Conservation (phyloP, 2,888 invertebrate species). For the Drosophila birchii region DNA sequence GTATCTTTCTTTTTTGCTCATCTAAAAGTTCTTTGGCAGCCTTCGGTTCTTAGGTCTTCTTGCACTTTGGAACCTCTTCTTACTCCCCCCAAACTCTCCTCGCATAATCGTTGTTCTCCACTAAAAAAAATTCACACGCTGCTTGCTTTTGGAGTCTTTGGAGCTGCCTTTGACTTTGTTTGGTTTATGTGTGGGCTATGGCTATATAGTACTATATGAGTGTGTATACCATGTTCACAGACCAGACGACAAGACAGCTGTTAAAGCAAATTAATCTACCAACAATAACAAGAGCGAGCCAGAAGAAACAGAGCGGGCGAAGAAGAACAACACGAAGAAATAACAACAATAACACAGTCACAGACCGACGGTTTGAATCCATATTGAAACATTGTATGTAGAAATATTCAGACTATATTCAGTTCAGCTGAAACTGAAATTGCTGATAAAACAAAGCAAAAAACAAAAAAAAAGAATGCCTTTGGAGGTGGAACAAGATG, state of each 20-base stretch:
- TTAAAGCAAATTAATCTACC: constrained; percentile 48
- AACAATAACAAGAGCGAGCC: constrained; percentile 28
- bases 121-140: constrained; percentile 67
- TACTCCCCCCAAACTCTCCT: neutral
- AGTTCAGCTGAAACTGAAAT: constrained; percentile 50
- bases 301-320: constrained; percentile 33
- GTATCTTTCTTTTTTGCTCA: neutral
- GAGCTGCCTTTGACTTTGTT: constrained; percentile 38
- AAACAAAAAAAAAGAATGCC: neutral
- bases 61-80: constrained; percentile 27
- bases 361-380: constrained; percentile 29
- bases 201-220: neutral
- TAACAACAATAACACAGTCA: constrained; percentile 1
- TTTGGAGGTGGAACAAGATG: constrained; percentile 17
- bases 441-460: constrained; percentile 67
- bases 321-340: constrained; percentile 22
- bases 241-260: constrained; percentile 45
- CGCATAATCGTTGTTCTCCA: constrained; percentile 26
- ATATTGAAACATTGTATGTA: constrained; percentile 37
- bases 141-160: constrained; percentile 41
- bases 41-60: constrained; percentile 24
- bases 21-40: constrained; percentile 22
- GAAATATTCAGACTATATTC: constrained; percentile 49
- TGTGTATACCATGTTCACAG: constrained; percentile 26
- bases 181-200: constrained; percentile 20